Conservation (phyloP, 1,140 invertebrate species). For the Drosophila tropicalis region DNA sequence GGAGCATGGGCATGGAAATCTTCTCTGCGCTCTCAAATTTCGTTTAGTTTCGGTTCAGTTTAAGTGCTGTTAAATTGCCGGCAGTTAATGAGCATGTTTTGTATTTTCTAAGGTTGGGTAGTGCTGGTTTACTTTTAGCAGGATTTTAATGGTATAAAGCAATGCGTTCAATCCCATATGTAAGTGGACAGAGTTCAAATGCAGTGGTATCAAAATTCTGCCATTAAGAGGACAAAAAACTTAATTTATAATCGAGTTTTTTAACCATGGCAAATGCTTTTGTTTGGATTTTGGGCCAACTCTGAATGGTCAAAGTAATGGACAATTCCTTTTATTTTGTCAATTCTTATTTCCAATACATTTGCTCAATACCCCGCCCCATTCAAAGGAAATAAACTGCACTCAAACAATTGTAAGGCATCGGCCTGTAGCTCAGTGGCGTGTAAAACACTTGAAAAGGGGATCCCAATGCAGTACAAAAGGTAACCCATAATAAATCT, state of each 20-base stretch:
- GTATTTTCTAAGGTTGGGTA: slow-evolving; percentile 43
- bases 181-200: neutral
- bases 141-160: slow-evolving; percentile 42
- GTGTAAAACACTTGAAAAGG: no score
- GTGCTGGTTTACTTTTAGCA: slow-evolving; percentile 39
- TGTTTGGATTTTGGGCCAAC: neutral
- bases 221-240: slow-evolving; percentile 13
- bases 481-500: no score
- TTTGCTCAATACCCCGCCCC: slow-evolving; percentile 34
- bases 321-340: slow-evolving; percentile 40
- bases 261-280: neutral
- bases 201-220: neutral
- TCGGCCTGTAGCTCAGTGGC: slow-evolving; percentile 43
- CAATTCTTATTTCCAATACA: slow-evolving; percentile 65
- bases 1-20: neutral
- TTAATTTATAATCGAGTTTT: slow-evolving; percentile 24
- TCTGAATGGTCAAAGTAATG: neutral
- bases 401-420: slow-evolving; percentile 50
- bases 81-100: slow-evolving; percentile 50
- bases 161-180: slow-evolving; percentile 29
- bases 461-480: no score
- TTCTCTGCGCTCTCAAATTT: slow-evolving; percentile 39
- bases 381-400: slow-evolving; percentile 43
- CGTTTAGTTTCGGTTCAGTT: slow-evolving; percentile 43
- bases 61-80: slow-evolving; percentile 48